Conservation (phyloP, 2,888 invertebrate species). For the Aporophyla lueneburgensis region DNA sequence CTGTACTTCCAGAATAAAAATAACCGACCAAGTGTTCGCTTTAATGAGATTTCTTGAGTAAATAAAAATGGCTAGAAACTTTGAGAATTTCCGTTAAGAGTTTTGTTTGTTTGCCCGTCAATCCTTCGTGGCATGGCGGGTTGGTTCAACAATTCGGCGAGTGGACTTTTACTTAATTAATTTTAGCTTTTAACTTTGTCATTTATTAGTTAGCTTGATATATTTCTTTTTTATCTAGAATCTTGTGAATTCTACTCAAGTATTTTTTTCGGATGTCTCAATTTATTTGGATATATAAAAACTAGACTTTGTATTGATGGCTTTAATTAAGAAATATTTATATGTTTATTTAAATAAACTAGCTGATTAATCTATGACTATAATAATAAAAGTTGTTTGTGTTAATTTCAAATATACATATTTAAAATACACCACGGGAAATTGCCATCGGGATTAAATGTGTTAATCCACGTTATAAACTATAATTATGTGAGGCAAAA, state of each 20-base stretch:
- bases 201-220: conserved; percentile 44
- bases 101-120: conserved; percentile 77
- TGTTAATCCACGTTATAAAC: too few species aligned
- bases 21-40: conserved; percentile 55
- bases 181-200: conserved; percentile 55
- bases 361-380: conserved; percentile 23
- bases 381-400: conserved; percentile 17
- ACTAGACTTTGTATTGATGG: conserved; percentile 20
- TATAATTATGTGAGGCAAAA: too few species aligned
- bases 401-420: not conserved
- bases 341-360: conserved; percentile 5
- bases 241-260: conserved; percentile 12
- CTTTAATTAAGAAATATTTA: conserved; percentile 1
- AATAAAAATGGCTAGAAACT: conserved; percentile 75
- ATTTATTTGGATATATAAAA: conserved; percentile 18
- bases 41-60: conserved; percentile 76
- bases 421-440: too few species aligned
- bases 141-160: conserved; percentile 65
- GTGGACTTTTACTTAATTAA: conserved; percentile 70
- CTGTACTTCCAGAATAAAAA: conserved; percentile 45
- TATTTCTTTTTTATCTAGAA: conserved; percentile 32
- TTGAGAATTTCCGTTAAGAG: conserved; percentile 73
- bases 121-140: conserved; percentile 60
- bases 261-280: conserved; percentile 8
- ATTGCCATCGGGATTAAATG: too few species aligned